Base-by-base conservation (phyloP, 2,888 invertebrate genomes). In the Agonopterix alstromeriana region DNA sequence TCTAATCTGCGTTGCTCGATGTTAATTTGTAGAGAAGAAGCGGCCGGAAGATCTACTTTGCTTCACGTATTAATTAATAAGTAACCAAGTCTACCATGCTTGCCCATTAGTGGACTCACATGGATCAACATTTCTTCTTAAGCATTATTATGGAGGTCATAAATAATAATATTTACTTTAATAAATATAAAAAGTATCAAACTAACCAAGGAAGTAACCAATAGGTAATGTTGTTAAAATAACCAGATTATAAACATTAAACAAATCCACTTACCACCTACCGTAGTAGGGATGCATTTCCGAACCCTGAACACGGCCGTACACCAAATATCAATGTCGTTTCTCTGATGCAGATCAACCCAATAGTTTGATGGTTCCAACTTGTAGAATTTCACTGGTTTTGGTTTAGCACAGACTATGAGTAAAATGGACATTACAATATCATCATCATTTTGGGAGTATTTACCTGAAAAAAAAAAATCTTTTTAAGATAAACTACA, bases 221-320 rank as follows among this genome's bases (percentile, higher is more conserved):
- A 41, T 41, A n/a, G 1, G 1, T n/a, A 3, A 41, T 41, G 10
- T 41, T n/a, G n/a, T 41, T n/a, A 42, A 10, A 38, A 8, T 3
- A 38, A 3, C 10, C n/a, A 9, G 10, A 38, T 3, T 10, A 38
- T 38, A 38, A 38, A 3, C 7, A 10, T 10, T 5, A 10, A n/a
- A 10, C 10, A 35, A 40, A 35, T 42, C 27, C 27, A 48, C n/a
- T 11, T 69, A 88, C 88, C 73, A 49, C 75, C 79, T 53, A 77
- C 76, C 27, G 75, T 77, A 10, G 80, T 82, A 36, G 86, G 79
- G 54, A 88, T 82, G 60, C 89, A 89, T 60, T 81, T 86, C 48
- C 88, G 70, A 0, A 89, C 63, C 63, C 77, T 70, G 55, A 89
- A 89, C 1, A 89, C 81, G 14, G 85, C 79, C 9, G 85, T 80